A percentile compares a stretch with the other conserved stretches of the same genome.
These are phyloP conservation scores for Oncorhynchus clarkii DNA, from an alignment of 2,113 vertebrate species.

Conservation along the genomic window DNA sequence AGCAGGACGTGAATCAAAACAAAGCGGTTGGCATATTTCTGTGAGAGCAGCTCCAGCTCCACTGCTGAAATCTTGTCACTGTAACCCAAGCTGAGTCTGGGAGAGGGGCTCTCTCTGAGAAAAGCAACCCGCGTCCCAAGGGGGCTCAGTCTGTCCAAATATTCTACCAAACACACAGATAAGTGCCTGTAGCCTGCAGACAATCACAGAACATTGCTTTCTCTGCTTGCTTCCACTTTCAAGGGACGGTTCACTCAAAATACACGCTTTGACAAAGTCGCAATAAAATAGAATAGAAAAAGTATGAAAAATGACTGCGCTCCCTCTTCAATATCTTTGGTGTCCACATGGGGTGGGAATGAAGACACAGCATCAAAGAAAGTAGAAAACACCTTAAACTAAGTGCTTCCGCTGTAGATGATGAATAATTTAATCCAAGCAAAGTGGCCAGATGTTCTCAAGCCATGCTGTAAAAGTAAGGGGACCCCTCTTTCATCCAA, in stretches of 20 bases:
- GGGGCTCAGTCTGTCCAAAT: slow-evolving; percentile 10
- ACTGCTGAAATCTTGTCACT: neutral
- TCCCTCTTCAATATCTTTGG: too few species aligned
- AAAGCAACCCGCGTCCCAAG: slow-evolving; percentile 1
- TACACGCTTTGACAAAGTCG: too few species aligned
- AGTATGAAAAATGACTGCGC: too few species aligned
- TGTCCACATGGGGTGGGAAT: too few species aligned
- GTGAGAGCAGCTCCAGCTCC: slow-evolving; percentile 8
- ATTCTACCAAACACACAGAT: slow-evolving; percentile 6
- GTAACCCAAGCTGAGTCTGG: slow-evolving; percentile 8
- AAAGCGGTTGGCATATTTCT: slow-evolving; percentile 9
- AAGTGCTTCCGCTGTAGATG: neutral
- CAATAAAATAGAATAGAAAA: too few species aligned
- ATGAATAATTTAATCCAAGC: neutral
- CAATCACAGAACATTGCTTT: neutral
- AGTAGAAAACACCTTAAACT: neutral
- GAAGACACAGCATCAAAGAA: neutral
- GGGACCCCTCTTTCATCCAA: neutral
- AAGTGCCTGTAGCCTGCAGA: slow-evolving; percentile 11
- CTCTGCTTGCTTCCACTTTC: neutral
- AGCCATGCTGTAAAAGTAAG: neutral
- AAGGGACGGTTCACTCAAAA: neutral
- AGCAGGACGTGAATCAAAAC: slow-evolving; percentile 10
- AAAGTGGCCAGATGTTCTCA: neutral
- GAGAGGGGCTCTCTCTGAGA: slow-evolving; percentile 6